Percentiles rank a stretch among this genome's conserved stretches.
These are phyloP conservation scores for Montifringilla adamsi DNA, from an alignment of 2,113 vertebrate genomes.

Conservation along the genomic window DNA sequence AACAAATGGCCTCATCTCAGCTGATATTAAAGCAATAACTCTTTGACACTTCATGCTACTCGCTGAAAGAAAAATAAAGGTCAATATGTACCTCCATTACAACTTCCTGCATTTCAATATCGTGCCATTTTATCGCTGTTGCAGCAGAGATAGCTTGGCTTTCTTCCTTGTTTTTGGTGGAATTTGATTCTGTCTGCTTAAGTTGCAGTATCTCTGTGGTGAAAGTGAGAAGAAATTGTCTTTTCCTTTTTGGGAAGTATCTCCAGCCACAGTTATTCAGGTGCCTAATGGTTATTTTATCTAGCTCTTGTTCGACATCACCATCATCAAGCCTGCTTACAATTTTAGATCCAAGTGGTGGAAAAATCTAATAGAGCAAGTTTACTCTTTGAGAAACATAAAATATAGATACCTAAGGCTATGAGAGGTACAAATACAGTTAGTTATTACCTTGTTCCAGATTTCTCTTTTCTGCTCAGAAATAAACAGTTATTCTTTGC, in stretches of 20 bases:
- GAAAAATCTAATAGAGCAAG: slow-evolving; percentile 24
- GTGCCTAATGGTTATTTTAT: slow-evolving; percentile 38
- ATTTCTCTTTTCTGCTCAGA: not conserved
- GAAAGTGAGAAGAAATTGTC: slow-evolving; percentile 55
- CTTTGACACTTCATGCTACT: slow-evolving; percentile 68
- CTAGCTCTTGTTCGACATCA: not conserved
- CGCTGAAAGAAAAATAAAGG: slow-evolving; percentile 74
- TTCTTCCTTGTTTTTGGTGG: slow-evolving; percentile 54
- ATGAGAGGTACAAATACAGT: not conserved
- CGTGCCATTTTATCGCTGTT: slow-evolving; percentile 63
- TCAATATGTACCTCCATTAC: slow-evolving; percentile 75
- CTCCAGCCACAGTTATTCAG: not conserved
- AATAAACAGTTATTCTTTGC: not conserved
- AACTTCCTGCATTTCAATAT: slow-evolving; percentile 71
- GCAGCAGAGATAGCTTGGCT: slow-evolving; percentile 28
- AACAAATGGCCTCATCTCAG: slow-evolving; percentile 59
- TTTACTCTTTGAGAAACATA: not conserved
- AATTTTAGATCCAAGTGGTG: slow-evolving; percentile 22
- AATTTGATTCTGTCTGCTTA: slow-evolving; percentile 66
- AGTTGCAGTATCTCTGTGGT: slow-evolving; percentile 16
- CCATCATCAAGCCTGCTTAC: not conserved
- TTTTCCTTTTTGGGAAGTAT: not conserved
- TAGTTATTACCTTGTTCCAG: slow-evolving; percentile 18
- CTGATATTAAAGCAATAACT: slow-evolving; percentile 81
- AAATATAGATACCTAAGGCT: slow-evolving; percentile 44